These are phyloP conservation scores for Laterallus jamaicensis DNA, from an alignment of 2,113 vertebrate genomes.

Conservation along the genomic window DNA sequence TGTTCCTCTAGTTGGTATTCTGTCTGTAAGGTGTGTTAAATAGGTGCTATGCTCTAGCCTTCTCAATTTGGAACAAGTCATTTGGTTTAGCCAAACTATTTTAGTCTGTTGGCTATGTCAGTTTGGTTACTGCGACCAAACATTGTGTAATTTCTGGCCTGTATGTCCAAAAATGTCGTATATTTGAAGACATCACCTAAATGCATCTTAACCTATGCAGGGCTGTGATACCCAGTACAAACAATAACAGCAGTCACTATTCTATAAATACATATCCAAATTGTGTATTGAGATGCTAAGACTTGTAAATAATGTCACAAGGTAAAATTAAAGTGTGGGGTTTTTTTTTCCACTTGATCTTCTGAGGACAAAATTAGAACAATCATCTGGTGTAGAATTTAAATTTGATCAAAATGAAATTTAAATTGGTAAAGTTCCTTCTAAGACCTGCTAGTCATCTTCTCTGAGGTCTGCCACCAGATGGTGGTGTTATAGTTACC, in stretches of 20 bases:
- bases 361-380: neutral
- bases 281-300: neutral
- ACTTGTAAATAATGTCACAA: neutral
- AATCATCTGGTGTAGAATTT: neutral
- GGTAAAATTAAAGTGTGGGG: neutral
- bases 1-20: neutral
- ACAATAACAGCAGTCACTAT: neutral
- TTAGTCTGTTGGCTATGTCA: neutral
- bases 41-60: rapidly evolving
- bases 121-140: neutral
- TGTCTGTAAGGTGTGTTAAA: neutral
- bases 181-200: neutral
- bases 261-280: neutral
- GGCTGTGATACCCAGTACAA: neutral
- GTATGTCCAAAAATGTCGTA: neutral
- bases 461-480: slow-evolving; percentile 39
- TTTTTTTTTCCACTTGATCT: neutral
- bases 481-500: neutral
- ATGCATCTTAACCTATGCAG: neutral
- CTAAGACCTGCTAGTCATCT: neutral
- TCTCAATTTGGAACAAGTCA: neutral
- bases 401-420: neutral
- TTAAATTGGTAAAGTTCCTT: neutral
- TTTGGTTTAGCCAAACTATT: neutral
- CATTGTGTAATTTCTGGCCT: neutral